Evolutionary conservation across 1,140 invertebrate species (phyloP), one percentile per base, ranked within the genome.

Genomic region (Penaeus indicus): DNA sequence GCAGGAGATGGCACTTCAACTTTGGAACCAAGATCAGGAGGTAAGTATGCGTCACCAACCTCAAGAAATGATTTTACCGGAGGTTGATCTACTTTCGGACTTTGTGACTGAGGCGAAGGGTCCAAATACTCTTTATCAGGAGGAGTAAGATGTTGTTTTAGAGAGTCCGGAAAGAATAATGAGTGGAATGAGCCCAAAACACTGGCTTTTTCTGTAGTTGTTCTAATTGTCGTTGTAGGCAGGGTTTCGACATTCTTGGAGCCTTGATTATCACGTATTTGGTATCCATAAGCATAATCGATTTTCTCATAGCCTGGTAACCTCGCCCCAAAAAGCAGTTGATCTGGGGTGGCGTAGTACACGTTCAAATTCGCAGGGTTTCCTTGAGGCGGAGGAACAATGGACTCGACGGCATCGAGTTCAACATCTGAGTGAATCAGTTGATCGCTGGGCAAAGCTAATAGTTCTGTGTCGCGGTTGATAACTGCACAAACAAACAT

Each of bases 401-500:
- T 75, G 72, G 72, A n/a, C 25, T 75, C 72, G 16, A 75, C 72
- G 27, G 72, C 22, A 18, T 75, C 72, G 19, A 32, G 72, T 11
- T 75, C 72, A 18, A 75, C 42, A 25, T 32, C 72, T 27, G 21
- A 32, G 72, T 75, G 13, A 11, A 27, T 75, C 18, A 27, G 72
- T 27, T 75, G 72, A 75, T 75, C 72, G 25, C 72, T 75, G 42
- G 72, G 72, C 25, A 75, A 21, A 32, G 25, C 72, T 32, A 75
- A 38, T 75, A 75, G 42, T 16, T 75, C 72, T 75, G 25, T 75
- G 72, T 75, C 72, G 72, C 18, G 27, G 72, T 25, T 75, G 72
- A 75, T 10, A 75, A 75, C 72, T 75, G 72, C 72, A 27, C 72
- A 75, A 75, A 54, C 54, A 75, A 75, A 38, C 27, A 32, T 75